A percentile compares a stretch with the other conserved stretches of the same genome.
These are phyloP conservation scores for Xiphophorus birchmanni DNA, from an alignment of 2,797 vertebrate species.

Conservation along the genomic window DNA sequence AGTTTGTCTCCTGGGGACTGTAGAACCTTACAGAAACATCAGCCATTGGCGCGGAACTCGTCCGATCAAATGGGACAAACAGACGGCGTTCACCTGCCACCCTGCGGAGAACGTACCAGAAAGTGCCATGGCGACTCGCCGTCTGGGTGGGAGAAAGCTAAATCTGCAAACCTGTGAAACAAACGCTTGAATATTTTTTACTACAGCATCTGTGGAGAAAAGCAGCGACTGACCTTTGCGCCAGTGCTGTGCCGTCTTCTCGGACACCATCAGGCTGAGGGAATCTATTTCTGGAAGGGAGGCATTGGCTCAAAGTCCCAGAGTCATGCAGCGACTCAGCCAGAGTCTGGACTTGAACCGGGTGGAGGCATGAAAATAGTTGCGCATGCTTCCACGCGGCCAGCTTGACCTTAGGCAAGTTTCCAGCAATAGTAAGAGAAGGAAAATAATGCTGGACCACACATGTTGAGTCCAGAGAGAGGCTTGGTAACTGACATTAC, in stretches of 20 bases:
- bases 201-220: neutral
- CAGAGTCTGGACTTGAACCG: neutral
- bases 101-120: neutral
- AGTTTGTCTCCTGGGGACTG: neutral
- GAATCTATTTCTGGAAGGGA: neutral
- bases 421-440: neutral
- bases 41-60: neutral
- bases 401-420: neutral
- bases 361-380: conserved; percentile 1
- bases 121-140: neutral
- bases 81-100: neutral
- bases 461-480: neutral
- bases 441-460: neutral
- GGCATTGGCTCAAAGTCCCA: neutral
- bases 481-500: neutral
- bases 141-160: neutral
- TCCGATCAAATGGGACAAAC: neutral
- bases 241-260: neutral
- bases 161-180: neutral
- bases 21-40: neutral
- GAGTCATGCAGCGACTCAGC: neutral
- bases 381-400: neutral
- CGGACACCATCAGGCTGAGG: neutral
- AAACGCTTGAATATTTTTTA: neutral
- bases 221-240: neutral